Evolutionary conservation across 2,113 vertebrate genomes (phyloP).

Genomic region (Caranx ignobilis): DNA sequence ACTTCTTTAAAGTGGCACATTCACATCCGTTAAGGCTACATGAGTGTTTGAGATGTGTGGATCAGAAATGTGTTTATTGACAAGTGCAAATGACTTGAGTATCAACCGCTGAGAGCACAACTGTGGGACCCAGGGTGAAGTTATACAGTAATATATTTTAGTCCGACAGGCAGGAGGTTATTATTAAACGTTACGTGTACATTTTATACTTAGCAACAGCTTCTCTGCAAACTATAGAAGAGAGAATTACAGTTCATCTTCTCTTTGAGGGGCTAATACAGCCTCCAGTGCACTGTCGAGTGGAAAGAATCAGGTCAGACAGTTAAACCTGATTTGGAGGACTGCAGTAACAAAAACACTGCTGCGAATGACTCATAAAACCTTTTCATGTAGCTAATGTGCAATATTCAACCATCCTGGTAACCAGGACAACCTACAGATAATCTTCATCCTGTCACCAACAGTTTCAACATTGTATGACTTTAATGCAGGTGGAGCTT

Average conservation of each 20-base stretch:
- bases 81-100: constrained; percentile 34
- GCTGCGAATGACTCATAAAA: not conserved
- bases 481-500: too few species aligned
- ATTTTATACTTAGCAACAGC: not conserved
- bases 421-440: not conserved
- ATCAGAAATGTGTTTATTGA: constrained; percentile 50
- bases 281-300: constrained; percentile 24
- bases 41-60: constrained; percentile 31
- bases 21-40: not conserved
- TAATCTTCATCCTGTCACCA: too few species aligned
- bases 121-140: constrained; percentile 22
- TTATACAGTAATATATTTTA: constrained; percentile 19
- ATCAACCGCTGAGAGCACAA: constrained; percentile 29
- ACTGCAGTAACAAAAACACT: constrained; percentile 4
- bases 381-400: not conserved
- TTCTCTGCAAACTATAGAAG: constrained; percentile 1
- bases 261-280: constrained; percentile 23
- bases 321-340: constrained; percentile 22
- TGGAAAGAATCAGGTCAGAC: not conserved
- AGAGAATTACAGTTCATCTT: constrained; percentile 9
- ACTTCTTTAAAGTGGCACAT: not conserved
- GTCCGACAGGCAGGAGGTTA: constrained; percentile 19
- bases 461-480: too few species aligned
- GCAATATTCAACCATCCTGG: not conserved
- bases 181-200: not conserved